Evolutionary conservation across 1,140 invertebrate genomes (phyloP).

Genomic region (Macrobrachium nipponense): DNA sequence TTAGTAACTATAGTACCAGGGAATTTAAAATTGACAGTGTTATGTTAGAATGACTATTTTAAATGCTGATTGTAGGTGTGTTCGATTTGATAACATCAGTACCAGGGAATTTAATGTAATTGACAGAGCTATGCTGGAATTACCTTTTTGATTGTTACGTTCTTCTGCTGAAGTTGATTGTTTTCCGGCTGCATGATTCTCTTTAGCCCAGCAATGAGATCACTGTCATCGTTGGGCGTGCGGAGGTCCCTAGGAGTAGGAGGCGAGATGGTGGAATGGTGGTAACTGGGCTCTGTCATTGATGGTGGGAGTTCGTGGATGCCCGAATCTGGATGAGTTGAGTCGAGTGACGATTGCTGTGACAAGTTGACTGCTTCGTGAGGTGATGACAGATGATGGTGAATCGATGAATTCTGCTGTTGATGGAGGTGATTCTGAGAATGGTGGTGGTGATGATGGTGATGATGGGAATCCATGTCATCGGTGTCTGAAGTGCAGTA

Average conservation of each 20-base stretch:
- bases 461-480: conserved; percentile 29
- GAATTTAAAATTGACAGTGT: too few relatives aligned
- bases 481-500: conserved; percentile 51
- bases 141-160: conserved; percentile 69
- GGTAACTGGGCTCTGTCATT: conserved; percentile 5
- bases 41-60: conserved; percentile 67
- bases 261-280: conserved; percentile 56
- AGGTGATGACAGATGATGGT: neutral
- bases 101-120: too few relatives aligned
- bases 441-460: conserved; percentile 15
- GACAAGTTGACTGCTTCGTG: too few relatives aligned
- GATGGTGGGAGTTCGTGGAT: neutral
- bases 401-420: neutral
- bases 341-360: too few relatives aligned
- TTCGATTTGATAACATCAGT: too few relatives aligned
- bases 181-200: conserved; percentile 62
- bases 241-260: conserved; percentile 37
- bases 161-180: conserved; percentile 66
- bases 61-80: too few relatives aligned
- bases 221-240: conserved; percentile 45
- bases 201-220: conserved; percentile 37
- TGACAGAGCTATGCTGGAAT: too few relatives aligned
- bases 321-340: neutral
- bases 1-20: too few relatives aligned
- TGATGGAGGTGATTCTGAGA: neutral